A percentile compares a stretch with the other conserved stretches of the same genome.
Evolutionary conservation across 2,888 invertebrate species (phyloP).

Genomic region (Maniola hyperantus): DNA sequence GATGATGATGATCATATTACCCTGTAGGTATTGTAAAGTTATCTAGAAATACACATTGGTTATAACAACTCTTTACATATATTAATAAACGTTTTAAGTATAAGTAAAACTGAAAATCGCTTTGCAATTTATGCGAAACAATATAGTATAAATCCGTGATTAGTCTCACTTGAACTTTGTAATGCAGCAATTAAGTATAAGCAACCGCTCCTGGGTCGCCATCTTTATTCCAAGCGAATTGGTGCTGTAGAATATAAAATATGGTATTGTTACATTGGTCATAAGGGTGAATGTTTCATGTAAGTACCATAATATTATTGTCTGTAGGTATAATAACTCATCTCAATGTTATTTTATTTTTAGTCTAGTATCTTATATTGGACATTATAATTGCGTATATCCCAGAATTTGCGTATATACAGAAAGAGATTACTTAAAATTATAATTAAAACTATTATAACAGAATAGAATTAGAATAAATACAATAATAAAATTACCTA

Average conservation of each 20-base stretch:
- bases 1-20: too few relatives aligned
- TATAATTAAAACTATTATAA: too few relatives aligned
- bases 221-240: slow-evolving; percentile 35
- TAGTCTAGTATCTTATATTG: too few relatives aligned
- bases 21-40: too few relatives aligned
- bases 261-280: neutral
- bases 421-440: too few relatives aligned
- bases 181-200: slow-evolving; percentile 57
- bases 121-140: slow-evolving; percentile 63
- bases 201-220: slow-evolving; percentile 52
- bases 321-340: neutral
- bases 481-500: too few relatives aligned
- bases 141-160: slow-evolving; percentile 62
- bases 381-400: too few relatives aligned
- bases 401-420: too few relatives aligned
- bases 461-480: too few relatives aligned
- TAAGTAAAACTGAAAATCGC: slow-evolving; percentile 50
- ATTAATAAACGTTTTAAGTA: slow-evolving; percentile 36
- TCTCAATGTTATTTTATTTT: too few relatives aligned
- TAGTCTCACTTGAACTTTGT: slow-evolving; percentile 63
- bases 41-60: slow-evolving; percentile 31
- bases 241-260: slow-evolving; percentile 7
- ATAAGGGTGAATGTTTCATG: neutral
- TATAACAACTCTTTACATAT: slow-evolving; percentile 47
- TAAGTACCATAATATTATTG: neutral